Percentiles rank a stretch among this genome's conserved stretches.
These are phyloP conservation scores for Pristionchus exspectatus DNA, from an alignment of 2,888 invertebrate genomes.

Conservation along the genomic window DNA sequence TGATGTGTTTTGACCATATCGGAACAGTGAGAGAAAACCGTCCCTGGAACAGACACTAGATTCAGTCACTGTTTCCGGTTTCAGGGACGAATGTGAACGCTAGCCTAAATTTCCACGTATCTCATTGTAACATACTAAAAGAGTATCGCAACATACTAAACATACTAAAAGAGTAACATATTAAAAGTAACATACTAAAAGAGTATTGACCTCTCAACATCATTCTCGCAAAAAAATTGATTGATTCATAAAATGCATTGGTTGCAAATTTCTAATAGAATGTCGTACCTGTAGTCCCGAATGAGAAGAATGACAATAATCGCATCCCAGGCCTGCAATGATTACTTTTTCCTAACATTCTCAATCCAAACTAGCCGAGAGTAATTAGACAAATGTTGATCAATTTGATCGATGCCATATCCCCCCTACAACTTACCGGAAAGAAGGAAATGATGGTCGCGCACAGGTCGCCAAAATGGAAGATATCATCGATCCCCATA, in stretches of 20 bases:
- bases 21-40: neutral
- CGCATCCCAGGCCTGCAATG: constrained; percentile 13
- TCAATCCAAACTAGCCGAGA: neutral
- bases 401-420: too few species aligned
- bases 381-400: too few species aligned
- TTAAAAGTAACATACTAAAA: too few species aligned
- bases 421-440: neutral
- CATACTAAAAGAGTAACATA: neutral
- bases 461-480: neutral
- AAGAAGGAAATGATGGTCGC: neutral
- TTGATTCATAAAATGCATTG: too few species aligned
- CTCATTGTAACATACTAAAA: too few species aligned
- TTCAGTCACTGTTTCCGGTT: too few species aligned
- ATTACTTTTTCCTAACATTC: neutral
- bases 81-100: too few species aligned
- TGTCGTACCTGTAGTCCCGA: neutral
- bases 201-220: too few species aligned
- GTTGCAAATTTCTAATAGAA: neutral
- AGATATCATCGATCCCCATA: neutral
- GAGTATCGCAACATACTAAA: too few species aligned
- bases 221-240: too few species aligned
- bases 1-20: neutral
- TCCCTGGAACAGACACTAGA: too few species aligned
- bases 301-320: neutral
- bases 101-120: too few species aligned